A percentile compares a stretch with the other conserved stretches of the same genome.
Conservation (phyloP, 2,113 vertebrate species). For the human (Homo sapiens) region DNA sequence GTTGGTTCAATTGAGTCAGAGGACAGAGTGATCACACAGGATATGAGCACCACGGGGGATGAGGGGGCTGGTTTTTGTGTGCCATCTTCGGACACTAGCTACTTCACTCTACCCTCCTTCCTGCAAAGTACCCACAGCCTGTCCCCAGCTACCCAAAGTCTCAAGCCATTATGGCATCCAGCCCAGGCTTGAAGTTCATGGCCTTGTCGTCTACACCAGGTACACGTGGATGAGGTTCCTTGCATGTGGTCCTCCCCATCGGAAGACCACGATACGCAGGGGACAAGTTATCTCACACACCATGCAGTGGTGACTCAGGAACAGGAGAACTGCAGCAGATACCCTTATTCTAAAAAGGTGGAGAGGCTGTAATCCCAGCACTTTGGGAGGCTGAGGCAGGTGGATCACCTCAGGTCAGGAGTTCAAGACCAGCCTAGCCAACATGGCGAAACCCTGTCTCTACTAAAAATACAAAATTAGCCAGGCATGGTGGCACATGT, state of each 20-base stretch:
- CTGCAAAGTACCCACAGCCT: neutral
- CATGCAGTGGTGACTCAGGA: rapidly evolving
- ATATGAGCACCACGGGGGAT: neutral
- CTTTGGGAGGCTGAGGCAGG: too few species aligned
- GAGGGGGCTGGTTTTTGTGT: neutral
- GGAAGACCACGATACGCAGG: neutral
- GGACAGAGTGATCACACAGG: neutral
- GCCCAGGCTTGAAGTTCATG: neutral
- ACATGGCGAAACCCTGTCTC: too few species aligned
- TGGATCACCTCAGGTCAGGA: too few species aligned
- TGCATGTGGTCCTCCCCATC: neutral
- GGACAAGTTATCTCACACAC: rapidly evolving
- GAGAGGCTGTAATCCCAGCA: too few species aligned
- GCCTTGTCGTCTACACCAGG: rapidly evolving
- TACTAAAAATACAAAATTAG: too few species aligned
- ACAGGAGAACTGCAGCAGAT: neutral
- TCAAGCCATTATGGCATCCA: rapidly evolving
- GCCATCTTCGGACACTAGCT: neutral
- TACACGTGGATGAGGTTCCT: too few species aligned
- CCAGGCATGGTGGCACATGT: too few species aligned
- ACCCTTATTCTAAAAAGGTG: neutral
- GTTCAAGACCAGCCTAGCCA: too few species aligned
- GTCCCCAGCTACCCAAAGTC: neutral
- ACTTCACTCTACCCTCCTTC: rapidly evolving
- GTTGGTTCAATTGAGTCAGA: rapidly evolving